These are phyloP conservation scores for Drosophila nikananu DNA, from an alignment of 1,140 invertebrate genomes.

Conservation along the genomic window DNA sequence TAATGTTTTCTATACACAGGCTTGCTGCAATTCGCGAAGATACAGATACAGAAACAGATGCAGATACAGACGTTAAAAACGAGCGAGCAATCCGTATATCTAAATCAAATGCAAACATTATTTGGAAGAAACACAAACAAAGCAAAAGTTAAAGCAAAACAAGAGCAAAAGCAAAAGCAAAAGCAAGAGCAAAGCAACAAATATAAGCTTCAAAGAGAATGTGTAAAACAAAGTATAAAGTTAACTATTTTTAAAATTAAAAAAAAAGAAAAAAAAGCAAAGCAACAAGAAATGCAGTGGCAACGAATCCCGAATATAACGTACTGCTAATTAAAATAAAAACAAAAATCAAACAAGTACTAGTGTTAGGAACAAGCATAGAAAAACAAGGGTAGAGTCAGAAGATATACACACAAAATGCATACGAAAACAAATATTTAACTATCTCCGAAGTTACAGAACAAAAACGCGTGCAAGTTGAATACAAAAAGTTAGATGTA, in stretches of 20 bases:
- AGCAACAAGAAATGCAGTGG: conserved; percentile 27
- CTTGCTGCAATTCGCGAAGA: conserved; percentile 3
- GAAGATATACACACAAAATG: conserved; percentile 14
- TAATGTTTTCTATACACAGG: conserved; percentile 9
- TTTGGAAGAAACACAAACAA: conserved; percentile 29
- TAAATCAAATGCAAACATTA: conserved; percentile 23
- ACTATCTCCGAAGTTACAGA: conserved; percentile 57
- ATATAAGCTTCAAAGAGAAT: conserved; percentile 36
- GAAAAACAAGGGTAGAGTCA: conserved; percentile 3
- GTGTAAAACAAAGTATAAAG: conserved; percentile 81
- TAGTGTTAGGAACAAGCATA: conserved; percentile 22
- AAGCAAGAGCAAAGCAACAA: conserved; percentile 23
- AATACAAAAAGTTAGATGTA: conserved; percentile 42
- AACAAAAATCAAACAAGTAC: conserved; percentile 21
- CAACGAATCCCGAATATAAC: conserved; percentile 42
- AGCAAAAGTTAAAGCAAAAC: conserved; percentile 13
- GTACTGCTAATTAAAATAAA: conserved; percentile 24
- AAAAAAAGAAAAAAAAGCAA: conserved; percentile 39
- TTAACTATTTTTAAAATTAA: conserved; percentile 79
- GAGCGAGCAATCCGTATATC: conserved; percentile 17
- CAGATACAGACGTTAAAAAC: conserved; percentile 9
- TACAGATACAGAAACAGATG: not conserved
- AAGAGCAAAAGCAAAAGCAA: conserved; percentile 20
- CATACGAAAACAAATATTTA: conserved; percentile 48
- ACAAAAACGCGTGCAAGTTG: conserved; percentile 33